Conservation (phyloP, 2,113 vertebrate genomes). For the Polyodon spathula region DNA sequence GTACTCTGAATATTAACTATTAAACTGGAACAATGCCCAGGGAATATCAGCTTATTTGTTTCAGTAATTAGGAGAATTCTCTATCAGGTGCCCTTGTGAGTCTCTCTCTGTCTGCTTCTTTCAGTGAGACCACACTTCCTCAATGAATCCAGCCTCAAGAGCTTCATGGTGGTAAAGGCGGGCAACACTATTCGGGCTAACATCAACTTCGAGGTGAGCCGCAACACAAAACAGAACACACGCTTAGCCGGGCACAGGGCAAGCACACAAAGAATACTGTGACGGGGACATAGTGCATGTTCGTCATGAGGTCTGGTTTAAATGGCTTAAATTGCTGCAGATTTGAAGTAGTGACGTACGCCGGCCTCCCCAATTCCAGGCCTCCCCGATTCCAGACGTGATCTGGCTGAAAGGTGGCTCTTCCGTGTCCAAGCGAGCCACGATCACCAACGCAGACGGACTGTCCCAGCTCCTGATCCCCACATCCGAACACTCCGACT, state of each 20-base stretch:
- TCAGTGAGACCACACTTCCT: constrained; percentile 70
- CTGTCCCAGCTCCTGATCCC: constrained; percentile 49
- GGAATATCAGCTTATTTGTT: too few species aligned
- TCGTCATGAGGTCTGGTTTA: too few species aligned
- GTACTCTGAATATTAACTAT: too few species aligned
- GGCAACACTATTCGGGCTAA: constrained; percentile 65
- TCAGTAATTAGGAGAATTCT: too few species aligned
- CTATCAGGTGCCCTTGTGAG: background rate
- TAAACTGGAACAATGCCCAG: too few species aligned
- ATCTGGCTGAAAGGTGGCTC: constrained; percentile 47
- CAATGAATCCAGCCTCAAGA: constrained; percentile 59
- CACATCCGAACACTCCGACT: constrained; percentile 38
- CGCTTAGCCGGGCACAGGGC: too few species aligned
- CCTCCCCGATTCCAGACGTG: constrained; percentile 35
- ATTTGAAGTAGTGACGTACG: too few species aligned
- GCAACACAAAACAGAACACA: too few species aligned
- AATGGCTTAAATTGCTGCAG: too few species aligned
- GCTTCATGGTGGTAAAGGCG: constrained; percentile 60
- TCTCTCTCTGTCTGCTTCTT: constrained; percentile 17
- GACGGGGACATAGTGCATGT: too few species aligned
- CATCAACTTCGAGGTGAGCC: constrained; percentile 75
- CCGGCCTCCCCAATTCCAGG: constrained; percentile 34
- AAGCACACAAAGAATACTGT: constrained; percentile 14
- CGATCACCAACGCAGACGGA: constrained; percentile 46
- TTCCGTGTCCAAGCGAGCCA: constrained; percentile 33